Base-by-base conservation (phyloP, 64 coral and sea anemone genomes). In the Montipora foliosa region DNA sequence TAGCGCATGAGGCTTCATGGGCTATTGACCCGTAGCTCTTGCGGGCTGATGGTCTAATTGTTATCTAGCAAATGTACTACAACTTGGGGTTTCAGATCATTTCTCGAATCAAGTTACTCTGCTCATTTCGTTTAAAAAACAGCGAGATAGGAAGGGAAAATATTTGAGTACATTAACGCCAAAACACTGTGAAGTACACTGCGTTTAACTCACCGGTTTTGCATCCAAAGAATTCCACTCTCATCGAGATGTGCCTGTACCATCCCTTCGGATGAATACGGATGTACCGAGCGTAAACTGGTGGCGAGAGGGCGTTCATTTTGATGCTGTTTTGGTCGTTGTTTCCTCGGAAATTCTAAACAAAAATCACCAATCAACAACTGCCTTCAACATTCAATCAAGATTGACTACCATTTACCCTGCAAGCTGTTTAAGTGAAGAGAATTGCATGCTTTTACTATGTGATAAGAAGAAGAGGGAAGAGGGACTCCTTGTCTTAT, bases 321-420 rank as follows among this genome's bases (percentile, higher is more conserved):
- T 90, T 94, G 72, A 98, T 91, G 15, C 89, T 93, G 84, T 90
- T 92, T 49, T 94, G 91, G 81, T 98, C 78, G 37, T 93, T 85
- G 51, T 98, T 98, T n/a, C 93, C 96, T 61, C 94, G 96, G 85
- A 98, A 94, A 85, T 88, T 92, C 96, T 97, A 52, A 67, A 67
- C 86, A 87, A 17, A 58, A 81, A 49, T n/a, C 6, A 86, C 49
- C 3, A 5, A 57, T 71, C 10, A 7, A 86, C 17, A 72, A 24
- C 9, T 74, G 11, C 68, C 70, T 82, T 64, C 60, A 64, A 5
- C 44, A 10, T 84, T 84, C 17, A 84, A 20, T 12, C 60, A 64
- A 15, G 4, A 64, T 0, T 64, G 11, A 16, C 60, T 12, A 64
- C 14, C 14, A 12, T 16, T 14, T 14, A 14, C 15, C 10, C 60